Evolutionary conservation across 1,140 invertebrate genomes (phyloP).

Genomic region (Drosophila nannoptera): DNA sequence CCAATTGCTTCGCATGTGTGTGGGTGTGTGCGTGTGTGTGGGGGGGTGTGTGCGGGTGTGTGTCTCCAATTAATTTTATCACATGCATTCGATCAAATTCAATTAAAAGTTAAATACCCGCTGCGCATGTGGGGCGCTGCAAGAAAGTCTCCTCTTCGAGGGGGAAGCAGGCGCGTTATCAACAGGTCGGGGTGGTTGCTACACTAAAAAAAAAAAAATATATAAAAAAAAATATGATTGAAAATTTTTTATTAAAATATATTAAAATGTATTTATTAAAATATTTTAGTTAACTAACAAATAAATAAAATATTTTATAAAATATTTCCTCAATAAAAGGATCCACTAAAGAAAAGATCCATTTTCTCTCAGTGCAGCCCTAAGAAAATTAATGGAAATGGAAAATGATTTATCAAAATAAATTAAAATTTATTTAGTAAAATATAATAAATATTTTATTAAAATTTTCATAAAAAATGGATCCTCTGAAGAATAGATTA

Average conservation of each 20-base stretch:
- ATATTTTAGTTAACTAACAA: neutral
- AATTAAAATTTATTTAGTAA: neutral
- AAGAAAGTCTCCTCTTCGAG: too few species aligned
- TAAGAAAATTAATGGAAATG: too few species aligned
- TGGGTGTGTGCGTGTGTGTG: too few species aligned
- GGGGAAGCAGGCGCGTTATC: neutral
- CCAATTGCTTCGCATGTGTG: neutral
- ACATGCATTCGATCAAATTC: constrained; percentile 74
- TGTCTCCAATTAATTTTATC: constrained; percentile 70
- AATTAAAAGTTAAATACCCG: constrained; percentile 72
- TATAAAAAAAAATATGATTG: neutral
- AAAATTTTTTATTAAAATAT: neutral
- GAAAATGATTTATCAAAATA: too few species aligned
- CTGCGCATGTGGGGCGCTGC: constrained; percentile 46
- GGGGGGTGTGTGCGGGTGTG: neutral
- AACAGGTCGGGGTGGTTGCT: constrained; percentile 44
- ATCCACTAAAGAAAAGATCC: too few species aligned
- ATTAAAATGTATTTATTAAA: neutral
- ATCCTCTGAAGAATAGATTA: too few species aligned
- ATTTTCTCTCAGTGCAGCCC: too few species aligned
- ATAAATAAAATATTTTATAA: neutral
- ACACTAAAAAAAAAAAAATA: constrained; percentile 1
- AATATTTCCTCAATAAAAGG: too few species aligned
- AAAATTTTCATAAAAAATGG: neutral
- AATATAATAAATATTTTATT: too few species aligned